Percentiles rank a stretch among this genome's conserved stretches.
Conservation (phyloP, 2,888 invertebrate genomes). For the Oeneis ivallda region DNA sequence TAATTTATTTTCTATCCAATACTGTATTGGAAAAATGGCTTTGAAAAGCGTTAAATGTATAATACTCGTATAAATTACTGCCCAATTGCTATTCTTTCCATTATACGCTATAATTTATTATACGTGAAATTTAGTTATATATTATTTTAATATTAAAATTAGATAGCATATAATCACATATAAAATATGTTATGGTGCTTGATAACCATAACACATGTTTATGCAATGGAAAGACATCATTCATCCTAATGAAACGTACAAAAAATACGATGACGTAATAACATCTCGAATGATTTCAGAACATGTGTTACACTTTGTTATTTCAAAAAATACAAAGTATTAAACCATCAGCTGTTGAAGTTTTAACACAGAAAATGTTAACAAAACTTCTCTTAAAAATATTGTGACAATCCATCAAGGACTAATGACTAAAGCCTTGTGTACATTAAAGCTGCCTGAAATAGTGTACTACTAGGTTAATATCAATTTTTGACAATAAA, state of each 20-base stretch:
- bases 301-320: constrained; percentile 60
- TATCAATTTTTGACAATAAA: too few relatives aligned
- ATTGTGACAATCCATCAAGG: background rate
- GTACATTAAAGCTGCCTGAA: background rate
- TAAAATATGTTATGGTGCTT: constrained; percentile 19
- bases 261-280: constrained; percentile 53
- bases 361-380: constrained; percentile 68
- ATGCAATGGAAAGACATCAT: constrained; percentile 31
- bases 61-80: constrained; percentile 25
- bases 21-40: constrained; percentile 18
- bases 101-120: constrained; percentile 29
- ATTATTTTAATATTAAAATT: constrained; percentile 31
- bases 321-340: constrained; percentile 52
- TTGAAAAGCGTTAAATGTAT: constrained; percentile 22
- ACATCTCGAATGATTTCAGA: constrained; percentile 46
- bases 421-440: background rate
- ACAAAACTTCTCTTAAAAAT: constrained; percentile 55
- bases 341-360: constrained; percentile 57
- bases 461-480: background rate
- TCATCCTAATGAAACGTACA: constrained; percentile 32
- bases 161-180: constrained; percentile 19
- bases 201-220: constrained; percentile 39
- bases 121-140: constrained; percentile 23
- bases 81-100: constrained; percentile 19
- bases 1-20: constrained; percentile 13